Percentiles rank a stretch among this genome's conserved stretches.
phyloP scores from a whole-genome alignment of 2,797 vertebrate genomes.

The Podarcis lilfordi region DNA sequence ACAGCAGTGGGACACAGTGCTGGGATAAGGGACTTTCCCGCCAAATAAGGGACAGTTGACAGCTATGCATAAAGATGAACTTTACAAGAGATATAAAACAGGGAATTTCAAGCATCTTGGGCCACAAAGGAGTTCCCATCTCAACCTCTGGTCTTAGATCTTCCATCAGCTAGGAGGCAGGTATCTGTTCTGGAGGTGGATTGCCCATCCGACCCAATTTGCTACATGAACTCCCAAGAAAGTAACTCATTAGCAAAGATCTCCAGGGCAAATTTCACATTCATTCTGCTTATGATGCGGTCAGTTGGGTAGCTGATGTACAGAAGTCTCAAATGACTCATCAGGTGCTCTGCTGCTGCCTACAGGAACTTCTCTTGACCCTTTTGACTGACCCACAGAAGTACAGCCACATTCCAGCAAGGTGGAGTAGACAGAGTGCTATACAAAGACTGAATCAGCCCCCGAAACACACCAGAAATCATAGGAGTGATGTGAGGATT shows the following conservation, averaged over 20 bases:
- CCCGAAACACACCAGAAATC: neutral
- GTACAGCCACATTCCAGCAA: neutral
- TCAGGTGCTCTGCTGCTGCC: too few relatives aligned
- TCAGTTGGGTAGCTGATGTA: neutral
- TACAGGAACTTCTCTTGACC: neutral
- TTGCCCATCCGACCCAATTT: too few relatives aligned
- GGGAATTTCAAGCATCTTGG: neutral
- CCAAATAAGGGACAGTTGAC: too few relatives aligned
- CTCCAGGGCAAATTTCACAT: neutral
- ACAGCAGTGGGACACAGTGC: too few relatives aligned
- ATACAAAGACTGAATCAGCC: neutral
- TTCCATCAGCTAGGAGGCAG: neutral
- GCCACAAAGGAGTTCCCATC: neutral
- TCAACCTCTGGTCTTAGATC: neutral
- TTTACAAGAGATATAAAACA: neutral
- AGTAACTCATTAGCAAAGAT: neutral
- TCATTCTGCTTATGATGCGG: neutral
- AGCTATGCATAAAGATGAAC: neutral
- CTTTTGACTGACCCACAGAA: neutral
- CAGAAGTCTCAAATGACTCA: neutral
- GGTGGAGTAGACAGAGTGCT: neutral
- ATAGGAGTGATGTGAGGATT: neutral
- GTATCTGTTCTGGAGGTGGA: neutral
- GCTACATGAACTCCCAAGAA: neutral
- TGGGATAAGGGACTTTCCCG: too few relatives aligned